Evolutionary conservation across 2,797 vertebrate genomes (phyloP).

Genomic region (Gymnoscopelus microlampas): DNA sequence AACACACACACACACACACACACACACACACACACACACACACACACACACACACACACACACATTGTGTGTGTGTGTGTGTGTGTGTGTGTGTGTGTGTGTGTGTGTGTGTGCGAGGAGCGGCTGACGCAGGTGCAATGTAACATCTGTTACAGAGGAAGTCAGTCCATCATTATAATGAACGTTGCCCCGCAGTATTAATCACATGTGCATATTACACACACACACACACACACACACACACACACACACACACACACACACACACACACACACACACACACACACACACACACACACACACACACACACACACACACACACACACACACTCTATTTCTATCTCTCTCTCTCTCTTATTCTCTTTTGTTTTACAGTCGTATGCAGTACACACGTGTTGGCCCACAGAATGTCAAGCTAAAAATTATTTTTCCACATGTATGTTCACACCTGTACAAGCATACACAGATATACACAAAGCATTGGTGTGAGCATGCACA

Average conservation of each 20-base stretch:
- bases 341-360: too few species aligned
- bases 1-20: constrained; percentile 34
- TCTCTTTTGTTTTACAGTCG: too few species aligned
- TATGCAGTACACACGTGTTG: too few species aligned
- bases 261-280: constrained; percentile 6
- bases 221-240: constrained; percentile 21
- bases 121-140: constrained; percentile 67
- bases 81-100: not conserved
- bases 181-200: constrained; percentile 74
- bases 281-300: not conserved
- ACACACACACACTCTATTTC: not conserved
- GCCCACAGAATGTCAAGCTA: not conserved
- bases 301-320: not conserved
- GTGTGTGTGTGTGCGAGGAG: constrained; percentile 36
- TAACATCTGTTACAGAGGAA: constrained; percentile 79
- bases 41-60: constrained; percentile 32
- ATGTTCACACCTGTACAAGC: not conserved
- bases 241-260: constrained; percentile 30
- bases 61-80: constrained; percentile 2
- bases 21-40: constrained; percentile 36
- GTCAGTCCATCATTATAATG: constrained; percentile 80
- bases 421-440: not conserved
- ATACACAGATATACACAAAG: not conserved
- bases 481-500: not conserved
- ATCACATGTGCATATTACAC: constrained; percentile 59